Conservation (phyloP, 2,113 vertebrate species). For the Setophaga petechia region DNA sequence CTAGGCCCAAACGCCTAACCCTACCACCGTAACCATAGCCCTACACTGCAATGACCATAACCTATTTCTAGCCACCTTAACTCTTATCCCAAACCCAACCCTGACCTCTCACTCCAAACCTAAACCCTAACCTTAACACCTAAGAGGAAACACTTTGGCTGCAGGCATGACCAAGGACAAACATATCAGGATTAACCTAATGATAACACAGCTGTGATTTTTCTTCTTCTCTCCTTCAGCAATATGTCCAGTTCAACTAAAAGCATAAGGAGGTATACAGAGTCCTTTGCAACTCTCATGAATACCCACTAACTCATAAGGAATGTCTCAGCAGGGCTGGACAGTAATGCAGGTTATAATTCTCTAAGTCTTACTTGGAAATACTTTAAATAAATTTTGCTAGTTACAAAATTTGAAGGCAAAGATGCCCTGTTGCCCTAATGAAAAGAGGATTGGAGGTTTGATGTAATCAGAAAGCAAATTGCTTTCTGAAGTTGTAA, state of each 20-base stretch:
- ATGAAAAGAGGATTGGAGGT: background rate
- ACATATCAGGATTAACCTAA: background rate
- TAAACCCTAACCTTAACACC: background rate
- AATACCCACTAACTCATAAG: background rate
- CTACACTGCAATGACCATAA: background rate
- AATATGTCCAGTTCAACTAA: background rate
- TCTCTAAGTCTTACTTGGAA: background rate
- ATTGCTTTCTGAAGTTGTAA: background rate
- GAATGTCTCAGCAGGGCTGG: fast-evolving
- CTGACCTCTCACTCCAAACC: background rate
- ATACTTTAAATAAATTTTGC: background rate
- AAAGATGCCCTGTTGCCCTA: background rate
- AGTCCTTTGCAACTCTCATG: background rate
- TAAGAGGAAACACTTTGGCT: background rate
- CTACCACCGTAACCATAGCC: background rate
- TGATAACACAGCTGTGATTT: background rate
- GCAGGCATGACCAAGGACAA: background rate
- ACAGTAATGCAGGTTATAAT: background rate
- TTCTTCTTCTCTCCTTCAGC: background rate
- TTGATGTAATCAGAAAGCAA: background rate
- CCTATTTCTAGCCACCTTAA: background rate
- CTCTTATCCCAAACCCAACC: background rate
- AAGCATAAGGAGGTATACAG: background rate
- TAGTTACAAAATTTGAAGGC: background rate
- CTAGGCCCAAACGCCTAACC: background rate